Evolutionary conservation across 2,113 vertebrate genomes (phyloP), one percentile per base, ranked within the genome.

Genomic region (Hippocampus zosterae): DNA sequence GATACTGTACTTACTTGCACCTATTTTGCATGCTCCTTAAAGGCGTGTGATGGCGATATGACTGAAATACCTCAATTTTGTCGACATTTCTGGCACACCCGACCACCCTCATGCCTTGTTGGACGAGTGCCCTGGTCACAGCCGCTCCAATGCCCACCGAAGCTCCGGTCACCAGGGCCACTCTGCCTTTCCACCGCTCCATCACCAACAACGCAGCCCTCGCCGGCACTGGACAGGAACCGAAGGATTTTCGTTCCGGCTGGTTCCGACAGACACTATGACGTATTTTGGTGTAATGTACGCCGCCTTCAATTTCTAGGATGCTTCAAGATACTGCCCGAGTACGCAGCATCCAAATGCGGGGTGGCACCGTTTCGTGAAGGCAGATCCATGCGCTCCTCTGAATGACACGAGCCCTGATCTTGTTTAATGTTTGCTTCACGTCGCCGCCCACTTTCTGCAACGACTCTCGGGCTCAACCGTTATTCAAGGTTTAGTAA

Each of bases 101-200:
- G 82, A 96, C 95, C 67, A 96, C 96, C 88, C 92, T 93, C 94
- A 98, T 93, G 81, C 96, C 96, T 55, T 94, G 94, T 79, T 96
- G 94, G 83, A 97, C 95, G 76, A 98, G 91, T 56, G 93, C 93
- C 89, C 96, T 91, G 62, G 94, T 93, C 71, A 96, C 93, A 7
- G 95, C 95, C 75, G 95, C 95, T 75, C 96, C 96, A 67, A 98
- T 96, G 67, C 96, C 96, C 83, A 92, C 94, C 19, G 96, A 97
- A 65, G 95, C 95, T 84, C 96, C 96, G 16, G 95, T 98, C 78
- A 97, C 96, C 85, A 98, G 90, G 60, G 95, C 96, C 79, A 97
- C 94, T 76, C 96, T 94, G 79, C 91, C 94, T 78, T 87, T 90
- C 95, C 95, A 98, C 76, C 95, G 93, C 92, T 97, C 94, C 96